Evolutionary conservation across 2,888 invertebrate species (phyloP).

Genomic region (Trichopria drosophilae): DNA sequence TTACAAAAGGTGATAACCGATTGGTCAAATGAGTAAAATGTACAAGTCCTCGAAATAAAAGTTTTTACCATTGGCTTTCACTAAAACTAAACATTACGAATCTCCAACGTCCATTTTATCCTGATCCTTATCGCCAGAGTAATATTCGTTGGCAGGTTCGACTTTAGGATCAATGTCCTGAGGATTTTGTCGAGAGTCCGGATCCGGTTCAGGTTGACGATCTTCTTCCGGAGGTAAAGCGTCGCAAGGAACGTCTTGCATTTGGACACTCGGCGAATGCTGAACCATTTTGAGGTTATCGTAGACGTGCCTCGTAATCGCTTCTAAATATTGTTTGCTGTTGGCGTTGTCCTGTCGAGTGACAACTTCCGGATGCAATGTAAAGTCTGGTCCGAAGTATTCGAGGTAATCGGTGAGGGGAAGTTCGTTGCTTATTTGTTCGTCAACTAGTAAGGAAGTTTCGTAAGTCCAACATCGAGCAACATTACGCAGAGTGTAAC

Average conservation of each 20-base stretch:
- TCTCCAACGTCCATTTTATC: slow-evolving; percentile 68
- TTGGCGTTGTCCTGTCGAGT: slow-evolving; percentile 90
- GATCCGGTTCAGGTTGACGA: slow-evolving; percentile 77
- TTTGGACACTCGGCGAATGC: slow-evolving; percentile 94
- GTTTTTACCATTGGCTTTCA: no score
- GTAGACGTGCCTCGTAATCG: slow-evolving; percentile 84
- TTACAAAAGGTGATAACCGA: no score
- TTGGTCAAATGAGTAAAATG: no score
- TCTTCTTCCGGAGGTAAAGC: slow-evolving; percentile 73
- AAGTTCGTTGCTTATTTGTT: slow-evolving; percentile 90
- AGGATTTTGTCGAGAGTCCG: slow-evolving; percentile 76
- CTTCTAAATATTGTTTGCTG: slow-evolving; percentile 91
- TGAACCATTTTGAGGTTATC: slow-evolving; percentile 93
- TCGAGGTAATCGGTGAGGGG: slow-evolving; percentile 96
- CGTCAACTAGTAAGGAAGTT: slow-evolving; percentile 90
- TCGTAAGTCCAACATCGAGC: slow-evolving; percentile 99
- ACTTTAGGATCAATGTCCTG: slow-evolving; percentile 81
- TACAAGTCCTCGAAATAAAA: no score
- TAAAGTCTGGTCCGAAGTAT: slow-evolving; percentile 97
- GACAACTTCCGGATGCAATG: slow-evolving; percentile 89
- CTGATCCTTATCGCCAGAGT: slow-evolving; percentile 87
- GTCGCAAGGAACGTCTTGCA: slow-evolving; percentile 92
- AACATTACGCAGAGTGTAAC: slow-evolving; percentile 93
- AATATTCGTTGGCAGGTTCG: slow-evolving; percentile 86
- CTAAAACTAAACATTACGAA: slow-evolving; percentile 40